Conservation (phyloP, 2,113 vertebrate species). For the Oostethus manadensis region DNA sequence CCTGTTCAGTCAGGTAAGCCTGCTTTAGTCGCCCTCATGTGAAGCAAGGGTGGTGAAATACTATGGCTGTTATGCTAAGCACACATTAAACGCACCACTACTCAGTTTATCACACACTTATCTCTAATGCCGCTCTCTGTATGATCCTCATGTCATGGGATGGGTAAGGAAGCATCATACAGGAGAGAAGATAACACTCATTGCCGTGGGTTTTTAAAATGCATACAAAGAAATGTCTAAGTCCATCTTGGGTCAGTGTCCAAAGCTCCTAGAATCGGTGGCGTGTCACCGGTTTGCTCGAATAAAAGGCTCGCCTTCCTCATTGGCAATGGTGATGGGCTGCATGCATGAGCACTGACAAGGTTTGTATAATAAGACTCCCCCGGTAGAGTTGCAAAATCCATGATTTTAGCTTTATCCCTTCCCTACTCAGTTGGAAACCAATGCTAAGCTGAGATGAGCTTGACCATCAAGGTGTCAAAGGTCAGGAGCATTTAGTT, state of each 20-base stretch:
- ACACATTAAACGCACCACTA: no score
- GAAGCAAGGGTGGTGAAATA: no score
- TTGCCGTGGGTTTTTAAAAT: background rate
- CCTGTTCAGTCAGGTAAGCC: constrained; percentile 74
- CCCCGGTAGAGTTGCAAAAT: constrained; percentile 14
- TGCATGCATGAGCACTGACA: constrained; percentile 2
- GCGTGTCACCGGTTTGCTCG: constrained; percentile 17
- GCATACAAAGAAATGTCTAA: background rate
- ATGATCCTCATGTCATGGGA: no score
- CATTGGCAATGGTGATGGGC: constrained; percentile 11
- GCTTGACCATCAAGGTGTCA: constrained; percentile 30
- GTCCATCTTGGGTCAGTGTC: background rate
- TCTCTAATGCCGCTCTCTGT: constrained; percentile 21
- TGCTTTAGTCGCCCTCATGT: constrained; percentile 10
- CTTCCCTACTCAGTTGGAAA: background rate
- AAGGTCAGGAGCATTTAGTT: constrained; percentile 51
- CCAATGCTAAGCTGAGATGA: constrained; percentile 6
- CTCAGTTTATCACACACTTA: constrained; percentile 12
- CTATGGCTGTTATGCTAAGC: no score
- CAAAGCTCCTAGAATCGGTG: constrained; percentile 32
- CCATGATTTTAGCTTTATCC: constrained; percentile 9
- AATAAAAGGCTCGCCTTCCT: constrained; percentile 4
- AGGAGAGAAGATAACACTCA: no score
- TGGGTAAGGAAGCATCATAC: no score
- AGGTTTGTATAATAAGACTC: constrained; percentile 13